Evolutionary conservation across 2,888 invertebrate species (phyloP).

Genomic region (Neoaliturus tenellus): DNA sequence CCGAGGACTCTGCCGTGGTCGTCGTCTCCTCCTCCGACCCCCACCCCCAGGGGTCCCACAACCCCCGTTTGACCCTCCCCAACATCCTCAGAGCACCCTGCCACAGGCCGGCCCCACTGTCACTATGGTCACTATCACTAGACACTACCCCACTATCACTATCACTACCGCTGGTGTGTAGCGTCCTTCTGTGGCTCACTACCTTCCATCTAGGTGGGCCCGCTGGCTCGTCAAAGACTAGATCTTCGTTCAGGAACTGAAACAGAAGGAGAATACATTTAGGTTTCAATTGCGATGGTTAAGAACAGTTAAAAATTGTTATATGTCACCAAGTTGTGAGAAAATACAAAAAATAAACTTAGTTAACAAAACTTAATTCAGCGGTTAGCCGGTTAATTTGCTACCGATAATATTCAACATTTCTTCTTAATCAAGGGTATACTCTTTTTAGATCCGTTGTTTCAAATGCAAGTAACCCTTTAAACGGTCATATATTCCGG

Average conservation of each 20-base stretch:
- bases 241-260: slow-evolving; percentile 51
- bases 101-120: neutral
- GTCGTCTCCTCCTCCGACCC: neutral
- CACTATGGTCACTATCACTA: slow-evolving; percentile 31
- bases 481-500: too few relatives aligned
- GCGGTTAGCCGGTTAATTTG: too few relatives aligned
- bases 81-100: neutral
- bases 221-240: slow-evolving; percentile 46
- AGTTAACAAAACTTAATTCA: too few relatives aligned
- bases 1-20: neutral
- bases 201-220: slow-evolving; percentile 21
- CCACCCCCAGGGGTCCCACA: neutral
- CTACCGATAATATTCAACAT: too few relatives aligned
- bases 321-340: too few relatives aligned
- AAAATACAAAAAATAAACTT: too few relatives aligned
- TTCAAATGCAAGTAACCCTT: too few relatives aligned
- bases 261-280: neutral
- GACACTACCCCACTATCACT: slow-evolving; percentile 10
- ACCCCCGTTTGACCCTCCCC: slow-evolving; percentile 49
- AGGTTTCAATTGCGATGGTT: too few relatives aligned
- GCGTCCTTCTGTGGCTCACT: slow-evolving; percentile 17
- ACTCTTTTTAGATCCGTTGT: too few relatives aligned
- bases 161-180: neutral
- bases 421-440: too few relatives aligned
- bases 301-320: too few relatives aligned